Evolutionary conservation across 2,888 invertebrate genomes (phyloP).

Genomic region (Torymus aiolomorphi): DNA sequence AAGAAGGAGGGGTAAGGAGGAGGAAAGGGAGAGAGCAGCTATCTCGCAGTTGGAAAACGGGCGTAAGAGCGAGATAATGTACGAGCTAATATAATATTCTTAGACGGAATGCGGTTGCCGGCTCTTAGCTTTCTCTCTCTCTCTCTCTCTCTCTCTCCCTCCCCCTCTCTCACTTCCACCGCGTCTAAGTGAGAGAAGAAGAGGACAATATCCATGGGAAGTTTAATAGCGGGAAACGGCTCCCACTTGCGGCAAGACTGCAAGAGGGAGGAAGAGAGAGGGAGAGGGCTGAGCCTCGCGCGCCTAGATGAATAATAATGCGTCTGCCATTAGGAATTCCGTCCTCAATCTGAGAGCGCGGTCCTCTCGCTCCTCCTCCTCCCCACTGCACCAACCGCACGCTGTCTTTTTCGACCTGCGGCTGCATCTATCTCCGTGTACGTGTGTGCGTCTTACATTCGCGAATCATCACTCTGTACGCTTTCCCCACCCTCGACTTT

Average conservation of each 20-base stretch:
- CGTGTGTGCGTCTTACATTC: too few species aligned
- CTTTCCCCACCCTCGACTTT: too few species aligned
- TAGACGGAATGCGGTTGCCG: slow-evolving; percentile 65
- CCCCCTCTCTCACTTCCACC: too few species aligned
- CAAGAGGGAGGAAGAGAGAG: background rate
- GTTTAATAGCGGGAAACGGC: slow-evolving; percentile 68
- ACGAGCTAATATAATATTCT: slow-evolving; percentile 71
- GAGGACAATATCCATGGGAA: slow-evolving; percentile 56
- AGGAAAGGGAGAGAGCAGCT: background rate
- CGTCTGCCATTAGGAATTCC: slow-evolving; percentile 64
- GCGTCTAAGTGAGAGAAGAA: slow-evolving; percentile 17
- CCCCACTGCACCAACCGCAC: background rate
- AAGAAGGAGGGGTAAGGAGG: background rate
- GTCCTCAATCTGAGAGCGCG: slow-evolving; percentile 48
- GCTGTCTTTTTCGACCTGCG: too few species aligned
- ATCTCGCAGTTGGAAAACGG: slow-evolving; percentile 19
- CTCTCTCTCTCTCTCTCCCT: slow-evolving; percentile 29
- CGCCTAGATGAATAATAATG: slow-evolving; percentile 70
- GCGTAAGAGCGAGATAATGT: slow-evolving; percentile 61
- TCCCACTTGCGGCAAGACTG: too few species aligned
- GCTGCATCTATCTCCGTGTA: too few species aligned
- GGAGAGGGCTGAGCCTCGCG: background rate
- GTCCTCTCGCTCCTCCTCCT: background rate
- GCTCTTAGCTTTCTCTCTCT: slow-evolving; percentile 29
- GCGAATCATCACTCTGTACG: too few species aligned